A percentile compares a stretch with the other conserved stretches of the same genome.
Evolutionary conservation across 2,797 vertebrate genomes (phyloP).

Genomic region (Notolabrus celidotus): DNA sequence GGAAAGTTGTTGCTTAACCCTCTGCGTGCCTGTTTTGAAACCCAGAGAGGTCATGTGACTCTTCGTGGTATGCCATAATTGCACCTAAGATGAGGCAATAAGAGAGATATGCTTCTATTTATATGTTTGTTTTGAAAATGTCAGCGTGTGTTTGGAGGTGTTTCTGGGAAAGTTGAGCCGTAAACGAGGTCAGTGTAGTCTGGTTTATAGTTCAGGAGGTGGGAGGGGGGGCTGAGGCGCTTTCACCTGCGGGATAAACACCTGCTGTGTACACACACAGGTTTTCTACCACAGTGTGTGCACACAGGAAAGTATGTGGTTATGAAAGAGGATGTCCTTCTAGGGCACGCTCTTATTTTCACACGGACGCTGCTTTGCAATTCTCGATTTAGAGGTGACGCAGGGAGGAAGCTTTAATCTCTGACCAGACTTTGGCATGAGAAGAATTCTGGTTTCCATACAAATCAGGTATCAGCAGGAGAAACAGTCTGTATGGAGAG

Average conservation of each 20-base stretch:
- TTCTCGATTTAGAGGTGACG: too few species aligned
- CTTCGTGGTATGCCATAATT: constrained; percentile 1
- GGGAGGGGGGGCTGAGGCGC: not conserved
- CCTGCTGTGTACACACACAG: constrained; percentile 3
- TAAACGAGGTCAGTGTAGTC: constrained; percentile 2
- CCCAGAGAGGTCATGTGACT: constrained; percentile 36
- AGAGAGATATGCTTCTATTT: constrained; percentile 8
- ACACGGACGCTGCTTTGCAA: too few species aligned
- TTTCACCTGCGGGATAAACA: not conserved
- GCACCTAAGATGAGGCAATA: constrained; percentile 15
- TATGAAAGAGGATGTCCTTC: not conserved
- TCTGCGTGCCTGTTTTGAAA: constrained; percentile 34
- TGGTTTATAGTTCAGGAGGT: not conserved
- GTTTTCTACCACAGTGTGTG: not conserved
- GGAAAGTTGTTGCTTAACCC: constrained; percentile 39
- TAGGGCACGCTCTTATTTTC: not conserved
- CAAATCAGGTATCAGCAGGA: too few species aligned
- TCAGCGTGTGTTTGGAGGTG: not conserved
- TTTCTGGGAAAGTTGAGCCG: constrained; percentile 5
- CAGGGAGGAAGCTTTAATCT: too few species aligned
- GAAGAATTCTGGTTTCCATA: too few species aligned
- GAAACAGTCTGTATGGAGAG: too few species aligned
- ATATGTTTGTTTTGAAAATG: constrained; percentile 8
- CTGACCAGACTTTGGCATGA: too few species aligned
- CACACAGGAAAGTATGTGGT: not conserved